Conservation (phyloP, 2,797 vertebrate species). For the Coregonus ussuriensis region DNA sequence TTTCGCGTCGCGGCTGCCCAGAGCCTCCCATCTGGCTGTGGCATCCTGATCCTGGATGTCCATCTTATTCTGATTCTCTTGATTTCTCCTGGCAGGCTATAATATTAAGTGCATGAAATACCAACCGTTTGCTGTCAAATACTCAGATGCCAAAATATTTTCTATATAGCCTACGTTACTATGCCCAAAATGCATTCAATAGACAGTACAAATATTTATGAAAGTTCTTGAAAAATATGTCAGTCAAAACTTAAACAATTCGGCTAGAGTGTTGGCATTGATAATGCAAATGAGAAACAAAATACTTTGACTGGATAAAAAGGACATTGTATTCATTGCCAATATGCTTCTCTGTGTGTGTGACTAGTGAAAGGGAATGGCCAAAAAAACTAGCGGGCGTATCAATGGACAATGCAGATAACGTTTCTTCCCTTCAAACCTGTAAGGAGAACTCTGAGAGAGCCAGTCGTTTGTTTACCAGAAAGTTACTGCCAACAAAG, state of each 20-base stretch:
- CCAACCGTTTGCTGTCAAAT: conserved; percentile 2
- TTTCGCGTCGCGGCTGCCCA: conserved; percentile 82
- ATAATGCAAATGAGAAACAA: not conserved
- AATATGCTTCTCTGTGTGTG: not conserved
- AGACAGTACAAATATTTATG: not conserved
- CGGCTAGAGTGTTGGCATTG: not conserved
- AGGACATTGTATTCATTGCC: not conserved
- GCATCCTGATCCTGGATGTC: conserved; percentile 82
- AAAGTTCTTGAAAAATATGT: too few species aligned
- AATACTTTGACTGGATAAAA: not conserved
- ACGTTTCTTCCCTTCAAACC: not conserved
- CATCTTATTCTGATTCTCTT: conserved; percentile 71
- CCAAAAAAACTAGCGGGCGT: not conserved
- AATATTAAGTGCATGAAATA: not conserved
- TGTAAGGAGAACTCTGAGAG: not conserved
- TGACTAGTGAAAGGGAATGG: not conserved
- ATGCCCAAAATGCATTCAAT: not conserved
- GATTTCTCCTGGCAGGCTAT: conserved; percentile 53
- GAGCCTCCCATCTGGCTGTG: conserved; percentile 84
- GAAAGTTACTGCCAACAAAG: not conserved
- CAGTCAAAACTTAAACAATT: not conserved
- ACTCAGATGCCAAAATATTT: not conserved
- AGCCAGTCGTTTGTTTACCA: not conserved
- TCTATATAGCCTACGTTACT: not conserved
- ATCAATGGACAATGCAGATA: not conserved